Conservation (phyloP, 2,888 invertebrate species). For the Scrobipalpa costella region DNA sequence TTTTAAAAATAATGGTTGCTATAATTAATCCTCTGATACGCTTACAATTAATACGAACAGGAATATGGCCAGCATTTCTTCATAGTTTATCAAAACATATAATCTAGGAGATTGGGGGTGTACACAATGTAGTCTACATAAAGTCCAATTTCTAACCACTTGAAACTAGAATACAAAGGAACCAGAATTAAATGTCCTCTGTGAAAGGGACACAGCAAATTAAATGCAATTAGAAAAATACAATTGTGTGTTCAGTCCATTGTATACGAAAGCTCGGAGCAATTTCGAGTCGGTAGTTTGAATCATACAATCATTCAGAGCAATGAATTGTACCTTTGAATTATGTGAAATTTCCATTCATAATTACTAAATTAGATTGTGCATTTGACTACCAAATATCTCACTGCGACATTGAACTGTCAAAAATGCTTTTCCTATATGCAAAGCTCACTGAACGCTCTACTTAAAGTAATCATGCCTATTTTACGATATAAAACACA, state of each 20-base stretch:
- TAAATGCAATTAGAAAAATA: conserved; percentile 54
- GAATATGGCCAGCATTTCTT: neutral
- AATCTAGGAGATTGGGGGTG: conserved; percentile 5
- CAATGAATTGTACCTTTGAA: conserved; percentile 45
- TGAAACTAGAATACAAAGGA: conserved; percentile 6
- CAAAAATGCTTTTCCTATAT: neutral
- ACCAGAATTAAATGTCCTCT: conserved; percentile 35
- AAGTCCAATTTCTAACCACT: conserved; percentile 13
- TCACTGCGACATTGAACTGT: neutral
- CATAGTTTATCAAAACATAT: conserved; percentile 19
- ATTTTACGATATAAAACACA: conserved; percentile 20
- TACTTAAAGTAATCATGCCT: neutral
- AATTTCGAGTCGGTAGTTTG: conserved; percentile 42
- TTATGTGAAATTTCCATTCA: conserved; percentile 25
- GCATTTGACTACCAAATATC: neutral
- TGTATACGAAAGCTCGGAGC: conserved; percentile 48
- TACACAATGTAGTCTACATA: conserved; percentile 5
- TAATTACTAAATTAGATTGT: neutral
- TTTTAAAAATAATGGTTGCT: conserved; percentile 20
- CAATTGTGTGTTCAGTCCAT: conserved; percentile 49
- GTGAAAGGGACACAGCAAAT: conserved; percentile 57
- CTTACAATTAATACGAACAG: conserved; percentile 18
- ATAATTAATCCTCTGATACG: conserved; percentile 21
- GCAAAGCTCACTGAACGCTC: neutral
- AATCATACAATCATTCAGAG: conserved; percentile 52